Conservation (phyloP, 30 jellyfish, hydroid and myxozoan species). For the Rhopilema esculentum region DNA sequence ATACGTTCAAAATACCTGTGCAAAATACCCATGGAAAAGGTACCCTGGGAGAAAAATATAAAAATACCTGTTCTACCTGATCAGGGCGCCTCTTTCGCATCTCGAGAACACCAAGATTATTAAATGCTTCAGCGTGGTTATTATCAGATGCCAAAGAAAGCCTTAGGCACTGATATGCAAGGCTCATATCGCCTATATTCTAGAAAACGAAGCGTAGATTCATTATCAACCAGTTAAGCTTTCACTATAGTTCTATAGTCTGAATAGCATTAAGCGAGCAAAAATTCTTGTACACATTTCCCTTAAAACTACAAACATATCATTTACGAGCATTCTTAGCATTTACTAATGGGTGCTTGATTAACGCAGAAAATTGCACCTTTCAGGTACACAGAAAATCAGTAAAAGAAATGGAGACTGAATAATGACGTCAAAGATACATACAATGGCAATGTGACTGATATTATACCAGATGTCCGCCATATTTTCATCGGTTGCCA, state of each 20-base stretch:
- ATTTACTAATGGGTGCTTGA: too few species aligned
- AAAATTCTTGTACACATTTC: too few species aligned
- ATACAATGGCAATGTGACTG: slow-evolving; percentile 93
- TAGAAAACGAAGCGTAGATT: slow-evolving; percentile 7
- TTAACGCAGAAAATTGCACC: too few species aligned
- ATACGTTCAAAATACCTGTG: too few species aligned
- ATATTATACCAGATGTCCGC: slow-evolving; percentile 96
- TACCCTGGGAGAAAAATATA: too few species aligned
- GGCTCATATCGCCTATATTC: slow-evolving; percentile 92
- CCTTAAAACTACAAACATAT: too few species aligned
- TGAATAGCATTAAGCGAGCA: too few species aligned
- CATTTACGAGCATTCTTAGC: too few species aligned
- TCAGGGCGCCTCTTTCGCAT: slow-evolving; percentile 79
- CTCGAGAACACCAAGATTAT: slow-evolving; percentile 95
- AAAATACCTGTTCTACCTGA: slow-evolving; percentile 88
- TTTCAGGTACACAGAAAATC: too few species aligned
- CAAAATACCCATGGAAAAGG: too few species aligned
- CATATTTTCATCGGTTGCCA: slow-evolving; percentile 94
- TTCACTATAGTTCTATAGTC: neutral
- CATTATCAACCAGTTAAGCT: neutral
- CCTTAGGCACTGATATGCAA: slow-evolving; percentile 93
- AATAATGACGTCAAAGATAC: too few species aligned
- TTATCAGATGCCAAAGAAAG: slow-evolving; percentile 88
- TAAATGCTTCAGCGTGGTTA: slow-evolving; percentile 97
- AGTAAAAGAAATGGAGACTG: too few species aligned